Evolutionary conservation across 92 coral and sea anemone genomes (phyloP), one percentile per base, ranked within the genome.

Genomic region (Galaxea fascicularis): DNA sequence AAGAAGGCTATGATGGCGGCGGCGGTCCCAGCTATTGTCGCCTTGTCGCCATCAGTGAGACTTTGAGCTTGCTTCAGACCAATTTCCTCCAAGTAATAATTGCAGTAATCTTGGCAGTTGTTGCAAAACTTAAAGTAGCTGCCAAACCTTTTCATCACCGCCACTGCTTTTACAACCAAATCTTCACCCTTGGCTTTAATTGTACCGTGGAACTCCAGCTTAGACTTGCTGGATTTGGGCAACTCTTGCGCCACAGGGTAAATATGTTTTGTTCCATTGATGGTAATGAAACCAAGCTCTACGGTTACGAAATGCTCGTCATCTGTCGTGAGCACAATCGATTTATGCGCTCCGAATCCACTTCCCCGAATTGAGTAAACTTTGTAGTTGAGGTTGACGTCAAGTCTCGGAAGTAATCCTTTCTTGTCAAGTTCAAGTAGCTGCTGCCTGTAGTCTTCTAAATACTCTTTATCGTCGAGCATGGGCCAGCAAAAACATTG

Each of bases 51-150:
- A 46, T 70, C 89, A 18, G 91, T 88, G 24, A 88, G 46, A 60
- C 0, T 77, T 69, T 74, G 89, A 16, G 88, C 67, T 3, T 76
- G 46, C 31, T 82, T 87, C 29, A 91, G 82, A 11, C 92, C 94
- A 73, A 88, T 88, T 10, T 83, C 76, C 15, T 88, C 92, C 80
- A 70, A 29, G 80, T 79, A 91, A 74, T 53, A 12, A 83, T 84
- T 91, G 77, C 94, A 88, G 85, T 47, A 91, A 47, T 91, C 53
- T 39, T 88, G 92, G 77, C 92, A 91, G 81, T 91, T 88, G 54
- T 91, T 67, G 65, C 94, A 88, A 13, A 71, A 63, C 90, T 91
- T 91, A 88, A 74, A 91, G 77, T 91, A 91, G 4, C 16, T 51
- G 0, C 94, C 92, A 76, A 91, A 91, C 0, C 27, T 25, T 67